Conservation (phyloP, 1,140 invertebrate species). For the Drosophila tani region DNA sequence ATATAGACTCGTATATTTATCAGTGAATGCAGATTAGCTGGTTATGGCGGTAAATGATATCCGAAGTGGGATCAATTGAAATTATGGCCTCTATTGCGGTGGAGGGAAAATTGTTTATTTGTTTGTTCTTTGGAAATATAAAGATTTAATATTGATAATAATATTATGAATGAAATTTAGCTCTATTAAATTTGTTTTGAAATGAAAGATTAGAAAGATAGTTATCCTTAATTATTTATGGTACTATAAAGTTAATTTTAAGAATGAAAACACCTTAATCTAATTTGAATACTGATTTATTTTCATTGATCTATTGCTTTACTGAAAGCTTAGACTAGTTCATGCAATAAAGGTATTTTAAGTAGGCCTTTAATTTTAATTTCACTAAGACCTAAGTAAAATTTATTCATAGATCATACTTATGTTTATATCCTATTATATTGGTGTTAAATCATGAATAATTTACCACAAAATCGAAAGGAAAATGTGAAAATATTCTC, state of each 20-base stretch:
- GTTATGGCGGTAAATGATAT: conserved; percentile 3
- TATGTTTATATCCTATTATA: no score
- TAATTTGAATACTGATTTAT: no score
- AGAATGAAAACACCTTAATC: no score
- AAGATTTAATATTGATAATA: background rate
- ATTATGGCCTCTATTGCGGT: background rate
- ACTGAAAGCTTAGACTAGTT: no score
- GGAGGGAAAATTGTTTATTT: background rate
- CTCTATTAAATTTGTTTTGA: background rate
- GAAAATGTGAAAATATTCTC: background rate
- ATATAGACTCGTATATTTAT: conserved; percentile 5
- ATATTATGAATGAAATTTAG: no score
- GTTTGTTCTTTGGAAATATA: background rate
- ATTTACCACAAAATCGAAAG: background rate
- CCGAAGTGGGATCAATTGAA: background rate
- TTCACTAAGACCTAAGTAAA: no score
- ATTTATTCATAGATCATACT: no score
- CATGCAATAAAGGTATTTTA: no score
- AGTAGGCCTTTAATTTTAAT: no score
- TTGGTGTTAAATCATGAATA: background rate
- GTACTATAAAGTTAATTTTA: background rate
- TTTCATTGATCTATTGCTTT: no score
- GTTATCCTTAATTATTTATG: background rate
- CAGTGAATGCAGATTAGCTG: conserved; percentile 31
- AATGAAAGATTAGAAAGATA: no score